phyloP scores from a whole-genome alignment of 2,797 vertebrate genomes.

The Lepilemur septentrionalis region DNA sequence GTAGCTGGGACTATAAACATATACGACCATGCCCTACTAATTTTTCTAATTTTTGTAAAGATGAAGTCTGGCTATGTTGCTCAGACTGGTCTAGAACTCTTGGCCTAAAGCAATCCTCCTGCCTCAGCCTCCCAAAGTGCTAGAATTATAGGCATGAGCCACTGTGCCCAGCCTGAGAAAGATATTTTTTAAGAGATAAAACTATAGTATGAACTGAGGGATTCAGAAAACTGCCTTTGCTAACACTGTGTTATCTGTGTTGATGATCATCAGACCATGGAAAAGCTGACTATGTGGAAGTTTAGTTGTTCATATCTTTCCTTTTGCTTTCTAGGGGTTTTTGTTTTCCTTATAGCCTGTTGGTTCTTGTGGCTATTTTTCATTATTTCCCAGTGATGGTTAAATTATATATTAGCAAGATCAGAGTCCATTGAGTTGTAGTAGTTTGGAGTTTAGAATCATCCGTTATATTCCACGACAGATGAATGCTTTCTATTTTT shows the following conservation, averaged over 20 bases:
- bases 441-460: not conserved
- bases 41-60: too few species aligned
- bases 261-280: not conserved
- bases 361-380: not conserved
- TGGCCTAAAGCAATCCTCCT: too few species aligned
- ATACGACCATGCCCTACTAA: too few species aligned
- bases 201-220: not conserved
- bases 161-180: not conserved
- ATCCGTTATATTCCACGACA: not conserved
- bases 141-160: too few species aligned
- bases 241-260: not conserved
- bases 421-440: not conserved
- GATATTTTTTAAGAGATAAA: not conserved
- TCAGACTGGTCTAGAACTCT: too few species aligned
- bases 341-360: not conserved
- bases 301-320: not conserved
- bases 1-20: too few species aligned
- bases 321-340: not conserved
- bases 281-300: not conserved
- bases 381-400: not conserved
- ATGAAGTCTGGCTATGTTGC: too few species aligned
- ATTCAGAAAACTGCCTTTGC: not conserved
- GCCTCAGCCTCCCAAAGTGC: too few species aligned
- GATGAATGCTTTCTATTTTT: conserved; percentile 1
- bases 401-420: not conserved